Evolutionary conservation across 2,113 vertebrate species (phyloP).

Genomic region (Anolis carolinensis): DNA sequence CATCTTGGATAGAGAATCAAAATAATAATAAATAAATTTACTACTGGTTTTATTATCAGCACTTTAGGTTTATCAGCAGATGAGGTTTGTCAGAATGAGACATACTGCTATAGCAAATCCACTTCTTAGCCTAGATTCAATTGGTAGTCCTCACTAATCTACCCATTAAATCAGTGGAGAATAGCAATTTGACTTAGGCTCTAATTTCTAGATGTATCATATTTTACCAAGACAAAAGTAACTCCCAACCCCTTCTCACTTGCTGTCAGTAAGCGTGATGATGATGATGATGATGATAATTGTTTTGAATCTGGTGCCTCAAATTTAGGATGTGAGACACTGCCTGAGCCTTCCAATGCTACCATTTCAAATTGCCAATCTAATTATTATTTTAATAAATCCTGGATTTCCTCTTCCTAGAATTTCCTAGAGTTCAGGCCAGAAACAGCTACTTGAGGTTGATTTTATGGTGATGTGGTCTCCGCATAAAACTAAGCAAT

Average conservation of each 20-base stretch:
- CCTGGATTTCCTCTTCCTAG: constrained; percentile 8
- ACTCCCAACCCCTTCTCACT: no score
- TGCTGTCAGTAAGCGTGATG: background rate
- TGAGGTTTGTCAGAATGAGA: background rate
- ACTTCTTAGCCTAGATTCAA: no score
- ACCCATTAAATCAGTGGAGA: no score
- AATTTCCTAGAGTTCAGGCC: background rate
- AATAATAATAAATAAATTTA: no score
- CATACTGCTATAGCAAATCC: background rate
- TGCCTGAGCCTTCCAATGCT: background rate
- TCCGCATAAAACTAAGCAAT: background rate
- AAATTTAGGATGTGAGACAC: background rate
- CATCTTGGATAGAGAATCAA: no score
- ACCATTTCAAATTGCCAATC: background rate
- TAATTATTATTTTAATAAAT: constrained; percentile 13
- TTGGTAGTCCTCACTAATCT: no score
- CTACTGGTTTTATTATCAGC: background rate
- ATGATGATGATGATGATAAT: no score
- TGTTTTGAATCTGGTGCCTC: background rate
- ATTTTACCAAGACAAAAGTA: no score
- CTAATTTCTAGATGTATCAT: no score
- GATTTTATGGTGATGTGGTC: constrained; percentile 4
- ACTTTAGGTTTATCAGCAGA: background rate
- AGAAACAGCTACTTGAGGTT: constrained; percentile 1
- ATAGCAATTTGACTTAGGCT: no score